Evolutionary conservation across 2,888 invertebrate genomes (phyloP).

Genomic region (Drosophila mimetica): DNA sequence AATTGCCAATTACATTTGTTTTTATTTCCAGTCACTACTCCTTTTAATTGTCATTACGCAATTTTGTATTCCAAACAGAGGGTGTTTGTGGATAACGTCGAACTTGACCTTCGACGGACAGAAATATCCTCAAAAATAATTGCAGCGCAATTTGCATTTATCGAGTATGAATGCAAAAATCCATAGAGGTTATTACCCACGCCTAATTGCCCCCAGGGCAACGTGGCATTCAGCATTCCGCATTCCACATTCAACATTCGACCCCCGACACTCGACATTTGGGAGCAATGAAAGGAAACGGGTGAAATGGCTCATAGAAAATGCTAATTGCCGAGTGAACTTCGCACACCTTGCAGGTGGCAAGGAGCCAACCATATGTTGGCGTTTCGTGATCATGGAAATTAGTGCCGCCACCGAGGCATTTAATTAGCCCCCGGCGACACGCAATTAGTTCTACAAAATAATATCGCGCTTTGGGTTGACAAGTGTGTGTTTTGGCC

Average conservation of each 20-base stretch:
- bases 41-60: slow-evolving; percentile 7
- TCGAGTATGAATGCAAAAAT: slow-evolving; percentile 16
- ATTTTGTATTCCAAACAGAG: neutral
- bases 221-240: slow-evolving; percentile 4
- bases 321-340: slow-evolving; percentile 35
- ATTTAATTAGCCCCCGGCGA: slow-evolving; percentile 30
- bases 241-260: neutral
- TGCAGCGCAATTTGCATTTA: slow-evolving; percentile 36
- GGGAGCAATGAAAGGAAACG: slow-evolving; percentile 4
- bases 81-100: slow-evolving; percentile 15
- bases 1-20: neutral
- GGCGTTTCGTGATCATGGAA: slow-evolving; percentile 32
- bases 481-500: slow-evolving; percentile 12
- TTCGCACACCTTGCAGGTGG: slow-evolving; percentile 43
- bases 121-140: slow-evolving; percentile 26
- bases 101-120: slow-evolving; percentile 20
- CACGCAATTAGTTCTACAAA: slow-evolving; percentile 30
- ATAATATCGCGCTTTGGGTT: slow-evolving; percentile 21
- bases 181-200: neutral
- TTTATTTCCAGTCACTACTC: neutral
- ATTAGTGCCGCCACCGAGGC: slow-evolving; percentile 5
- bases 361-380: slow-evolving; percentile 11
- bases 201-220: slow-evolving; percentile 10
- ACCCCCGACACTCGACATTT: neutral
- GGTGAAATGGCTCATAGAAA: slow-evolving; percentile 32